A percentile compares a stretch with the other conserved stretches of the same genome.
Conservation (phyloP, 1,140 invertebrate species). For the Coptotermes formosanus region DNA sequence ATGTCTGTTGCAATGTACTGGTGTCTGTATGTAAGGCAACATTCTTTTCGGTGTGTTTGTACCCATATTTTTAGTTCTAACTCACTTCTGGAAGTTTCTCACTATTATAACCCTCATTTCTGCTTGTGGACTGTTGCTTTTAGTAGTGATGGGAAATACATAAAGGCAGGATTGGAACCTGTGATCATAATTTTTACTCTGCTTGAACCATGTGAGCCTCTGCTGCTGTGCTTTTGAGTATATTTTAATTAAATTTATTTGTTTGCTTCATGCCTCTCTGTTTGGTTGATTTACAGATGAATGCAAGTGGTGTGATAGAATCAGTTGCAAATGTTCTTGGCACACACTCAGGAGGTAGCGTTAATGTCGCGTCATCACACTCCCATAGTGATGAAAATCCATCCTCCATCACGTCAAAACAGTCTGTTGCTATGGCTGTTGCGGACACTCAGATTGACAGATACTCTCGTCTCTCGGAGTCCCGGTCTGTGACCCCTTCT, state of each 20-base stretch:
- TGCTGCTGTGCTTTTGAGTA: not conserved
- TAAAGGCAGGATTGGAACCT: no score
- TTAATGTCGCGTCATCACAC: slow-evolving; percentile 19
- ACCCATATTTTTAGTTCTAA: no score
- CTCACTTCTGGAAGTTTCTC: no score
- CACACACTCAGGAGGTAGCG: not conserved
- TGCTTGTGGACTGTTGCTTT: no score
- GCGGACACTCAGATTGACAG: slow-evolving; percentile 45
- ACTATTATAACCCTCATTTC: no score
- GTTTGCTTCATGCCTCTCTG: not conserved
- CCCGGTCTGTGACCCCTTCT: slow-evolving; percentile 70
- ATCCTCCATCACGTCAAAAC: not conserved
- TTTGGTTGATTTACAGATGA: slow-evolving; percentile 57
- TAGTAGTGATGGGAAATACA: no score
- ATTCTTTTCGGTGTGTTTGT: no score
- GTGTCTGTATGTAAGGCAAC: no score
- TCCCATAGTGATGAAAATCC: not conserved
- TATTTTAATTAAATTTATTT: not conserved
- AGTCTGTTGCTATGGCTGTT: slow-evolving; percentile 5
- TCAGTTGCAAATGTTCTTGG: not conserved
- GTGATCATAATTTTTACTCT: no score
- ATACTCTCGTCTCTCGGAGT: slow-evolving; percentile 68
- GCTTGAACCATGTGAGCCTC: no score
- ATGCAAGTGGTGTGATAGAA: slow-evolving; percentile 70
- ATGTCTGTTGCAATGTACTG: no score